These are phyloP conservation scores for Microplitis mediator DNA, from an alignment of 1,140 invertebrate species.

Conservation along the genomic window DNA sequence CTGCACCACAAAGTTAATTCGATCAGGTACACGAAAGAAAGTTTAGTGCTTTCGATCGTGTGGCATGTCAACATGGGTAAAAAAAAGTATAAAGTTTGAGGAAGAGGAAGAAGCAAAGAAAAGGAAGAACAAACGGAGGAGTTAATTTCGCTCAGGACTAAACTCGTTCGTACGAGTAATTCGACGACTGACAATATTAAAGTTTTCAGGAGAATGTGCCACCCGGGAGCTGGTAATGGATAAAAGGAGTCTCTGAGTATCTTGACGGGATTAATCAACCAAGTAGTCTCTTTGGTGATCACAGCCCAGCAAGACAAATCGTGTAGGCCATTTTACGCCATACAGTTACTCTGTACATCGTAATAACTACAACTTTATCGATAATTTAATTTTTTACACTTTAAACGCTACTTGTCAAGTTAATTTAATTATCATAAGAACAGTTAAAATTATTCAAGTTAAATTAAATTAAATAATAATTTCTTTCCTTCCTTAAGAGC, in stretches of 20 bases:
- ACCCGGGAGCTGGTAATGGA: background rate
- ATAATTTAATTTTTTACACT: too few species aligned
- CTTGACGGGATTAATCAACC: constrained; percentile 25
- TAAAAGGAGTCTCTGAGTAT: background rate
- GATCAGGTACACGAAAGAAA: constrained; percentile 29
- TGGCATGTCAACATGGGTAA: constrained; percentile 7
- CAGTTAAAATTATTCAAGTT: too few species aligned
- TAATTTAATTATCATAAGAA: too few species aligned
- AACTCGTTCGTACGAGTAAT: constrained; percentile 11
- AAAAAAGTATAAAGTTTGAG: background rate
- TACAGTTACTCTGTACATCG: background rate
- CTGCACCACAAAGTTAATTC: constrained; percentile 27
- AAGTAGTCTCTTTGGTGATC: constrained; percentile 10
- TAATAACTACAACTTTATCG: too few species aligned
- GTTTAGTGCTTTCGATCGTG: constrained; percentile 28
- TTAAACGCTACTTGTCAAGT: too few species aligned
- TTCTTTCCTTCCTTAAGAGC: too few species aligned
- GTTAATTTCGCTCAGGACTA: constrained; percentile 22
- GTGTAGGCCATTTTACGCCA: background rate
- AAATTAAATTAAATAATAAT: too few species aligned
- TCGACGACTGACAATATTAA: constrained; percentile 24
- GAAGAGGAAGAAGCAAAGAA: background rate
- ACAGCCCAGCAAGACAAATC: background rate
- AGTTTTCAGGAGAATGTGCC: constrained; percentile 5
- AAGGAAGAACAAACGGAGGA: background rate